Base-by-base conservation (phyloP, 1,140 invertebrate genomes). In the Adoxophyes honmai region DNA sequence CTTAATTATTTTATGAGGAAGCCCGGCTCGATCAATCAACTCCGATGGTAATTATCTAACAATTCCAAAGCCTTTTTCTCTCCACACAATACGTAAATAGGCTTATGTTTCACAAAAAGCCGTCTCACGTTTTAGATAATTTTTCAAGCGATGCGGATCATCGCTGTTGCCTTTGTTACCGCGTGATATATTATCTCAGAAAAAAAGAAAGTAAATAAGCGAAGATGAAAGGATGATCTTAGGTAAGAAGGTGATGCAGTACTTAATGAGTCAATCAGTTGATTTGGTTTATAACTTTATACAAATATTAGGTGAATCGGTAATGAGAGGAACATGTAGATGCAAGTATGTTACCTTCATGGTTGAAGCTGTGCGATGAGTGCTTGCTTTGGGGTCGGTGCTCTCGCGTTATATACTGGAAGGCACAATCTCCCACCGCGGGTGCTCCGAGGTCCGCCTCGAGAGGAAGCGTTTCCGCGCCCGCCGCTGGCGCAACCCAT, bases 391-490 rank as follows among this genome's bases (percentile, higher is more conserved):
- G 71, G 70, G 72, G 62, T 73, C 74, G 68, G 60, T 59, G 63
- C 64, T 54, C 51, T 61, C 62, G 72, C 69, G 68, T 81, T 85
- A 78, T 86, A 87, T 84, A 82, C 71, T 63, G 57, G 62, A 44
- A 56, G 58, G 44, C 67, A 63, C 21, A 28, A 28, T 74, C 81
- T 81, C 84, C 84, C 84, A 81, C 84, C 64, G 60, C 60, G 54
- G 36, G 57, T 55, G 64, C 62, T 66, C 58, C 15, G 75, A 80
- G 74, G 70, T 70, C 75, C 73, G 72, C 68, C 69, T 75, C 73
- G 81, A 86, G 73, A 80, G 83, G 83, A 86, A 83, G 79, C 76
- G 69, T 69, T 78, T 84, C 74, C 75, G 74, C 60, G 67, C 64
- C 61, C 61, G 57, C 61, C 61, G 57, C 57, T 86, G 81, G 77